Evolutionary conservation across 2,113 vertebrate species (phyloP).

Genomic region (Limnothrissa miodon): DNA sequence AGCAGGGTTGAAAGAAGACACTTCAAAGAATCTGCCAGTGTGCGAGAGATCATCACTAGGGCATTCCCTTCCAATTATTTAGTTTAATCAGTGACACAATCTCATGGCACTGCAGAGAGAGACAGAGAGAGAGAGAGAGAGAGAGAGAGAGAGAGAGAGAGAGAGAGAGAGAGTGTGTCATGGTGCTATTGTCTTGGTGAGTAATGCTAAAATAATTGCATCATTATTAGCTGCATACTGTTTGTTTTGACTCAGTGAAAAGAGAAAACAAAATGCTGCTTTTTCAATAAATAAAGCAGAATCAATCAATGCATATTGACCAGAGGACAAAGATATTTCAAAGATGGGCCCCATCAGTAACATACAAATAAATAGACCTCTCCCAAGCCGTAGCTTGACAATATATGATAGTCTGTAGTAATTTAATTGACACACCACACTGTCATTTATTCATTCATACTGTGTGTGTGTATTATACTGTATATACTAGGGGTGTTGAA

Average conservation of each 20-base stretch:
- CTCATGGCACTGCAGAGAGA: no score
- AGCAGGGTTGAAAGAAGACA: no score
- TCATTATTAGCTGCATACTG: not conserved
- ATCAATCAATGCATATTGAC: not conserved
- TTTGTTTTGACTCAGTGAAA: not conserved
- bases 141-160: not conserved
- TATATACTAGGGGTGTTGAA: no score
- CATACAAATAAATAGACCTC: not conserved
- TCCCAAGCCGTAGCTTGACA: not conserved
- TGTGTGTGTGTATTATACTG: not conserved
- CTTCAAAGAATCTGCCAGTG: no score
- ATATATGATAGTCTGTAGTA: not conserved
- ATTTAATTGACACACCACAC: not conserved
- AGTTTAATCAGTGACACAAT: no score
- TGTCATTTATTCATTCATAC: not conserved
- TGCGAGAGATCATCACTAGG: no score
- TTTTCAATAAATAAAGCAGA: not conserved
- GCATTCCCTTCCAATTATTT: no score
- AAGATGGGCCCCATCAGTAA: not conserved
- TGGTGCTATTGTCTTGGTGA: not conserved
- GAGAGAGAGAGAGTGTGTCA: not conserved
- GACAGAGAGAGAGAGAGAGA: not conserved
- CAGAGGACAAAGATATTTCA: not conserved
- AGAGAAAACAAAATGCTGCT: not conserved
- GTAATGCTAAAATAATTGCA: not conserved